These are phyloP conservation scores for Morone saxatilis DNA, from an alignment of 2,113 vertebrate species.

Conservation along the genomic window DNA sequence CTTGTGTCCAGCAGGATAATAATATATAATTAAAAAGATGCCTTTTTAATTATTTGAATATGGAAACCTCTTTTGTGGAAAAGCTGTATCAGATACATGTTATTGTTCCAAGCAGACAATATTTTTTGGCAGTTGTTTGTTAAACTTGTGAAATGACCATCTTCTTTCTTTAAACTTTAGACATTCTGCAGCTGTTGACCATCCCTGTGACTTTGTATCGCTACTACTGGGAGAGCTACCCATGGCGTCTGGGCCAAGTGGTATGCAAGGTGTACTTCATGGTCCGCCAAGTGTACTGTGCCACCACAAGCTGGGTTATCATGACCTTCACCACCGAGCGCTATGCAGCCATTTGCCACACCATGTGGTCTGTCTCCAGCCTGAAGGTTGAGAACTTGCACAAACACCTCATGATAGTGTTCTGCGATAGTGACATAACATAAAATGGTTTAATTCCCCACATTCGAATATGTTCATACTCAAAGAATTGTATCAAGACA, in stretches of 20 bases:
- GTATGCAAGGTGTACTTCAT: constrained; percentile 86
- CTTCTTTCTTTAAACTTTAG: constrained; percentile 39
- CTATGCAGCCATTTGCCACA: constrained; percentile 85
- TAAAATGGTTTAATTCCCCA: too few relatives aligned
- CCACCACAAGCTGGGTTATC: constrained; percentile 86
- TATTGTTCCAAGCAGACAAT: too few relatives aligned
- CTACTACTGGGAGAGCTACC: constrained; percentile 88
- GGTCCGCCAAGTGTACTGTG: constrained; percentile 84
- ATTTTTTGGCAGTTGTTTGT: too few relatives aligned
- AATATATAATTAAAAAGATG: too few relatives aligned
- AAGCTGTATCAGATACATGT: too few relatives aligned
- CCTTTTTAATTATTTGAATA: too few relatives aligned
- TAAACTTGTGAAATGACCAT: background rate
- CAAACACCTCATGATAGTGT: background rate
- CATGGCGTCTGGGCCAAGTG: constrained; percentile 80
- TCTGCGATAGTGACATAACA: background rate
- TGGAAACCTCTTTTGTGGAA: too few relatives aligned
- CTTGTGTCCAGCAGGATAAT: too few relatives aligned
- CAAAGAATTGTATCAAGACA: background rate
- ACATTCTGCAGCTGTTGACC: constrained; percentile 83
- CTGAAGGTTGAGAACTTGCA: constrained; percentile 59
- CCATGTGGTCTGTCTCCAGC: constrained; percentile 85
- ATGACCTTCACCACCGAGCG: constrained; percentile 83
- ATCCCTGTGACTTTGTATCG: constrained; percentile 84
- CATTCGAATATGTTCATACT: background rate